Conservation (phyloP, 2,113 vertebrate genomes). For the Saguinus midas region DNA sequence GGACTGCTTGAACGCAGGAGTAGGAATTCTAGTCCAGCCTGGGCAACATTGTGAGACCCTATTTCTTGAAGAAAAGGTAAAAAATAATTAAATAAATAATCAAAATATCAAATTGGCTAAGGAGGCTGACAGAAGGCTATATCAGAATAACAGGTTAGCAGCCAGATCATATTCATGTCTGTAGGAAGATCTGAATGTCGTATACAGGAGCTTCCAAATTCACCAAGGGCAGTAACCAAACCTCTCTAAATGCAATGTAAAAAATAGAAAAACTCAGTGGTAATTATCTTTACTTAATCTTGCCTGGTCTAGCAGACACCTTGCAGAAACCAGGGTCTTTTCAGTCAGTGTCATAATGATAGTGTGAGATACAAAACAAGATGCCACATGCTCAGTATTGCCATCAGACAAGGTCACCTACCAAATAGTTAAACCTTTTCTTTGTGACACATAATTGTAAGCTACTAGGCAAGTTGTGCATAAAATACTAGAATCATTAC, state of each 20-base stretch:
- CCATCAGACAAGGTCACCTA: neutral
- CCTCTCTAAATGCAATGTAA: neutral
- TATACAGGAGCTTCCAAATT: neutral
- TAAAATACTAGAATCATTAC: neutral
- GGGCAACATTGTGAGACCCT: too few relatives aligned
- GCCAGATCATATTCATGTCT: neutral
- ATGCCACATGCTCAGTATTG: neutral
- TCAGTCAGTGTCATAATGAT: neutral
- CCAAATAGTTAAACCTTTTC: neutral
- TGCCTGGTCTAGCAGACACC: neutral
- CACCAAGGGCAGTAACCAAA: neutral
- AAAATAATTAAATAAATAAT: neutral
- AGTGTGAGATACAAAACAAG: neutral
- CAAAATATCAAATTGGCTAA: constrained; percentile 12
- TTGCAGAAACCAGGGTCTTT: neutral
- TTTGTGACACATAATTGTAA: neutral
- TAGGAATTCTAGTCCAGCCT: too few relatives aligned
- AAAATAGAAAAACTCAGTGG: neutral
- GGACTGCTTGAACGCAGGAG: too few relatives aligned
- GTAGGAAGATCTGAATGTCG: neutral
- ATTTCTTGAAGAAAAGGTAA: too few relatives aligned
- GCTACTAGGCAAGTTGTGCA: neutral
- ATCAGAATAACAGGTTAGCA: neutral
- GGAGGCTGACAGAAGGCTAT: neutral
- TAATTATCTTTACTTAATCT: neutral